Base-by-base conservation (phyloP, 2,113 vertebrate species). In the Oxygymnocypris stewartii region DNA sequence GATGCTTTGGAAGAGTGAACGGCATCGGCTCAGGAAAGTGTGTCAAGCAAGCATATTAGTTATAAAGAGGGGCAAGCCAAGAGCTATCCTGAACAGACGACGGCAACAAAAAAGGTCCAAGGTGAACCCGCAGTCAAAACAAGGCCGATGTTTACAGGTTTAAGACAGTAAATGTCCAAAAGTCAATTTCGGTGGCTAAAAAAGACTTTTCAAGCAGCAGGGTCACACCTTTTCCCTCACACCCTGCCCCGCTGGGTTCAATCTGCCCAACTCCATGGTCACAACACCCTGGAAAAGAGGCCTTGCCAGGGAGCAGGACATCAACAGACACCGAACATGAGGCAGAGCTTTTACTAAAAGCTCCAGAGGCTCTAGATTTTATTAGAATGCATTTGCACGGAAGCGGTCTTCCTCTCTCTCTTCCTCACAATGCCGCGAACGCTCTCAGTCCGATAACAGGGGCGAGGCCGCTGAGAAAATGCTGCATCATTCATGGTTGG, bases 181-280 rank as follows among this genome's bases (percentile, higher is more conserved):
- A 49, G 47, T 47, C 49, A 47, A 74, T 81, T 67, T 73, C 13
- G 2, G 13, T 14, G 65, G 57, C 63, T 54, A 86, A 74, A 61
- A 76, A 37, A 18, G 57, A 71, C 73, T 83, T 51, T 82, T 80
- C 23, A 84, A 44, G 59, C 85, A 86, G 86, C 57, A 91, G 85
- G 85, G 78, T 57, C 90, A 88, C 88, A 84, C 79, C 86, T 85
- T 81, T 49, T 61, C 73, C 88, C 89, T 88, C 74, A 79, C 81
- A 84, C 78, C 65, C 86, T 83, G 83, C 61, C 94, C 93, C 86
- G 91, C 93, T 90, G 92, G 89, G 94, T 61, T 90, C 94, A 93
- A 94, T 95, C 94, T 94, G 94, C 89, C 79, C 75, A 89, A 91
- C 90, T 91, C 91, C 42, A 40, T 89, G 89, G 92, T 86, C 87